Evolutionary conservation across 2,888 invertebrate genomes (phyloP).

Genomic region (Dicranocentrus wangi): DNA sequence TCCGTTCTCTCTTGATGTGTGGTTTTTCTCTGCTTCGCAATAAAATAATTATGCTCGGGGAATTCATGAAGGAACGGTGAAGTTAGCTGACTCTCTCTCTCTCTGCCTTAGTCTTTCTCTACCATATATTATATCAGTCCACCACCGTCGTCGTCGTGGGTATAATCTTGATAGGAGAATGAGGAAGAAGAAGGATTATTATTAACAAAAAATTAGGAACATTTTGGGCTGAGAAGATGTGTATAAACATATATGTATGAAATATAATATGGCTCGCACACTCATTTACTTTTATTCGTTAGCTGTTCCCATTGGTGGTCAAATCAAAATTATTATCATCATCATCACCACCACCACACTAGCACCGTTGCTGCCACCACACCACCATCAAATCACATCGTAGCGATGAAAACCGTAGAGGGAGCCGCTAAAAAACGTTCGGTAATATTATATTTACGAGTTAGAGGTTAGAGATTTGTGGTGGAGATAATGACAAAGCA

Average conservation of each 20-base stretch:
- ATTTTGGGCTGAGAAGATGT: conserved; percentile 26
- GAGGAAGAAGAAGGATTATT: conserved; percentile 37
- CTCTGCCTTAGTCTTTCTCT: no score
- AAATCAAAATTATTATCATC: conserved; percentile 51
- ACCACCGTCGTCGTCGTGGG: no score
- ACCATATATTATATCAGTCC: no score
- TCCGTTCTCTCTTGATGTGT: conserved; percentile 61
- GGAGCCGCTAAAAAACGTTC: conserved; percentile 20
- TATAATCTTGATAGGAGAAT: conserved; percentile 20
- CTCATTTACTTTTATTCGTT: conserved; percentile 11
- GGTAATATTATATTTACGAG: conserved; percentile 18
- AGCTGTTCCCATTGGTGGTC: conserved; percentile 54
- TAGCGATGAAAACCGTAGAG: neutral
- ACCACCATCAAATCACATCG: conserved; percentile 6
- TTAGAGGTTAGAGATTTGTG: conserved; percentile 57
- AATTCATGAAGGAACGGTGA: no score
- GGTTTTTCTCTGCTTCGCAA: conserved; percentile 61
- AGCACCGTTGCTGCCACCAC: conserved; percentile 9
- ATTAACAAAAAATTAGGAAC: conserved; percentile 54
- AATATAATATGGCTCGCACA: conserved; percentile 47
- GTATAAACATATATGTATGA: conserved; percentile 50
- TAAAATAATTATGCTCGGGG: conserved; percentile 49
- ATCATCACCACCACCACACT: conserved; percentile 33
- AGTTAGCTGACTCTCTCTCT: no score
- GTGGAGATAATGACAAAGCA: conserved; percentile 65